These are phyloP conservation scores for Malacoctenus gilli DNA, from an alignment of 2,797 vertebrate genomes.

Conservation along the genomic window DNA sequence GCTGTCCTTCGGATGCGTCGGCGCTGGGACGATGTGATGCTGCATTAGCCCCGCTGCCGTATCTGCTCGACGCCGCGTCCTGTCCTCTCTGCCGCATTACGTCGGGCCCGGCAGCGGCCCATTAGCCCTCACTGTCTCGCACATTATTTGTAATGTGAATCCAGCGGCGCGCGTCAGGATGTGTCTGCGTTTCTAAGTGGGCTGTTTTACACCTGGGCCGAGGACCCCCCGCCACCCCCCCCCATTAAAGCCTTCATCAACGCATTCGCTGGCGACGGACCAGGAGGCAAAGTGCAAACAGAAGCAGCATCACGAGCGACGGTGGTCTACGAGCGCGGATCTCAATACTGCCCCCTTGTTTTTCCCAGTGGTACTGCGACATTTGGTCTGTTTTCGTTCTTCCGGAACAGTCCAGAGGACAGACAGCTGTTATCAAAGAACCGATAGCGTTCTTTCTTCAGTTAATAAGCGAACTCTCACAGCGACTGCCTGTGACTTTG, in stretches of 20 bases:
- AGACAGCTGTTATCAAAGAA: neutral
- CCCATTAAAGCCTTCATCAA: conserved; percentile 19
- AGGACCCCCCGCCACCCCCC: neutral
- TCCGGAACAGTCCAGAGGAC: too few relatives aligned
- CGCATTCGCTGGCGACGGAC: too few relatives aligned
- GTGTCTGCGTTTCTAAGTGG: conserved; percentile 9
- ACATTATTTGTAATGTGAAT: conserved; percentile 49
- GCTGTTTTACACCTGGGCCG: conserved; percentile 46
- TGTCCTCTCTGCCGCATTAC: conserved; percentile 67
- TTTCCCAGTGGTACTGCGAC: too few relatives aligned
- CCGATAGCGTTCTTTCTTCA: neutral
- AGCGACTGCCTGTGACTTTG: neutral
- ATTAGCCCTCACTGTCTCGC: conserved; percentile 55
- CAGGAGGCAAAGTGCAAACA: too few relatives aligned
- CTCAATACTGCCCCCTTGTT: too few relatives aligned
- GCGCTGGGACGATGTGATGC: conserved; percentile 47
- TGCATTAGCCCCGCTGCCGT: conserved; percentile 57
- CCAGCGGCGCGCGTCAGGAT: conserved; percentile 21
- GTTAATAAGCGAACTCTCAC: neutral
- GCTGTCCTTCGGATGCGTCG: conserved; percentile 21
- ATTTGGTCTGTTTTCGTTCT: too few relatives aligned
- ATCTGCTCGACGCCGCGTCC: conserved; percentile 30
- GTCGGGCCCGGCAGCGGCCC: conserved; percentile 40
- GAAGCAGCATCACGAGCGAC: too few relatives aligned
- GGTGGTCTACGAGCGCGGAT: too few relatives aligned